Evolutionary conservation across 1,140 invertebrate species (phyloP).

Genomic region (Aphaenogaster ashmeadi): DNA sequence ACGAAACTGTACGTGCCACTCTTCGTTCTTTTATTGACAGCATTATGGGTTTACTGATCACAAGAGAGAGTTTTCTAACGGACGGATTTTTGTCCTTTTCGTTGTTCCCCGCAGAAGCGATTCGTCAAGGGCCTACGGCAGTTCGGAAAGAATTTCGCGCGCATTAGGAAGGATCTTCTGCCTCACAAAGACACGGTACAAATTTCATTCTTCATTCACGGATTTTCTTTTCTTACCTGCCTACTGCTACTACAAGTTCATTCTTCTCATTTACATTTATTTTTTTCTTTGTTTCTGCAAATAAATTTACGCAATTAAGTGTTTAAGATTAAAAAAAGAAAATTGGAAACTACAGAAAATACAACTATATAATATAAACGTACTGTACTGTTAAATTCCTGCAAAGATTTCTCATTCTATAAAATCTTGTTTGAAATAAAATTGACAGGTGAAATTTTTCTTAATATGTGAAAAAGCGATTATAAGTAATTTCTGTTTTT

Average conservation of each 20-base stretch:
- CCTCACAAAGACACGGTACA: slow-evolving; percentile 97
- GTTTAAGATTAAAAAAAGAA: not conserved
- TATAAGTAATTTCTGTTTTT: not conserved
- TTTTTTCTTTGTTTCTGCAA: not conserved
- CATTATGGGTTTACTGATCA: not conserved
- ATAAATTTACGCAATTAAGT: not conserved
- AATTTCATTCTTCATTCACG: not conserved
- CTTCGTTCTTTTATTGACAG: slow-evolving; percentile 30
- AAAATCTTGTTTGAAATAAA: slow-evolving; percentile 5
- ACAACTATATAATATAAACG: not conserved
- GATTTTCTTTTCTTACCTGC: not conserved
- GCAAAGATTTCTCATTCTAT: not conserved
- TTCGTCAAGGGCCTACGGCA: slow-evolving; percentile 99
- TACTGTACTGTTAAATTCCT: not conserved
- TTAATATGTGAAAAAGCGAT: not conserved
- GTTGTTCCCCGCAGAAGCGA: slow-evolving; percentile 90
- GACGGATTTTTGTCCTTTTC: slow-evolving; percentile 10
- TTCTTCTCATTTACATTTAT: slow-evolving; percentile 18
- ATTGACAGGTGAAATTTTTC: not conserved
- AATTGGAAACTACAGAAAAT: not conserved
- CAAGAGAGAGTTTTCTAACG: slow-evolving; percentile 27
- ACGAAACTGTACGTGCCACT: slow-evolving; percentile 93
- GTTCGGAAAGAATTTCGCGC: slow-evolving; percentile 99
- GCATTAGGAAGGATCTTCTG: slow-evolving; percentile 98
- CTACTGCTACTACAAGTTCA: not conserved